Conservation (phyloP, 2,797 vertebrate species). For the Enteromius afrohamiltoni region DNA sequence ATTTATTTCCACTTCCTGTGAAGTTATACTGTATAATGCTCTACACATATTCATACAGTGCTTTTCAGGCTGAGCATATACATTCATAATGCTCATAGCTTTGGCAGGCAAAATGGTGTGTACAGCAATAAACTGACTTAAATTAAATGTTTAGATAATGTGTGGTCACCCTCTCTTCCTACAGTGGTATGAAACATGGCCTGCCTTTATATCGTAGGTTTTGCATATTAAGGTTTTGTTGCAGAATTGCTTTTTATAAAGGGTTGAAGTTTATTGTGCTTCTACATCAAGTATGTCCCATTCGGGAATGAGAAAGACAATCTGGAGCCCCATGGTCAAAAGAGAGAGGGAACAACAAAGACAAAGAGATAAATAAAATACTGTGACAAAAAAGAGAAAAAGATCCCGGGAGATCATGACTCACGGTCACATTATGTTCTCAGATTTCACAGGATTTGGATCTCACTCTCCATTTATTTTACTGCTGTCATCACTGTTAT, state of each 20-base stretch:
- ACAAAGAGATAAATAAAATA: slow-evolving; percentile 29
- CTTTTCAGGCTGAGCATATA: neutral
- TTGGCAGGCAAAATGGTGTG: slow-evolving; percentile 2
- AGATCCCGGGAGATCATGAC: slow-evolving; percentile 39
- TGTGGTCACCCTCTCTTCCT: neutral
- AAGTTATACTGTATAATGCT: neutral
- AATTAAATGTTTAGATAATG: slow-evolving; percentile 8
- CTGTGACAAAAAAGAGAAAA: slow-evolving; percentile 21
- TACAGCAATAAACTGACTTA: neutral
- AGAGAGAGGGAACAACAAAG: slow-evolving; percentile 20
- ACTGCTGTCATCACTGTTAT: slow-evolving; percentile 2
- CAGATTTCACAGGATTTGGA: slow-evolving; percentile 49
- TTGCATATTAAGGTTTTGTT: neutral
- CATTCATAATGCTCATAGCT: neutral
- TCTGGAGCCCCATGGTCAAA: slow-evolving; percentile 36
- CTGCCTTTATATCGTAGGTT: neutral
- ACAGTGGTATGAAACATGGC: neutral
- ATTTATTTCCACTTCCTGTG: neutral
- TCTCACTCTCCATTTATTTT: slow-evolving; percentile 31
- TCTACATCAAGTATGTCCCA: slow-evolving; percentile 35
- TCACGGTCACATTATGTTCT: slow-evolving; percentile 46
- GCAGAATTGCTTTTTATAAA: slow-evolving; percentile 37
- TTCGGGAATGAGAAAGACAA: slow-evolving; percentile 41
- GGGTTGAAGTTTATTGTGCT: neutral
- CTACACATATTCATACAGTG: neutral